Evolutionary conservation across 2,113 vertebrate genomes (phyloP).

Genomic region (Clinocottus analis): DNA sequence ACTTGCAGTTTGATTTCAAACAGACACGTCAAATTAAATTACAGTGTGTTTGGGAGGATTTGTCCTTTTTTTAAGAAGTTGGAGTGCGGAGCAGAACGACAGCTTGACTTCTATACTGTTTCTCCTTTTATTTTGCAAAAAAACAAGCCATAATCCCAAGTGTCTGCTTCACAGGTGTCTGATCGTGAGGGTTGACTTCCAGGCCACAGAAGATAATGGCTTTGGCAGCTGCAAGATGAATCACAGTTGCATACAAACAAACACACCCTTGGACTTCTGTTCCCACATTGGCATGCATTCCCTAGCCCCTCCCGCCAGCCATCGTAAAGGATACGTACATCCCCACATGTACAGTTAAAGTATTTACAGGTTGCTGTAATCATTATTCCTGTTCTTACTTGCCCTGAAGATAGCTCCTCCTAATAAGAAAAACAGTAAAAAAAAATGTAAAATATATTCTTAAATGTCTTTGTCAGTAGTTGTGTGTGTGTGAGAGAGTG

Average conservation of each 20-base stretch:
- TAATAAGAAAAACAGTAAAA: background rate
- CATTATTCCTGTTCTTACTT: background rate
- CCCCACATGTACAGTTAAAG: background rate
- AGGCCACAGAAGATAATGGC: constrained; percentile 24
- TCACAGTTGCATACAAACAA: background rate
- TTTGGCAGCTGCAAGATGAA: constrained; percentile 34
- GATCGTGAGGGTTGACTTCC: too few species aligned
- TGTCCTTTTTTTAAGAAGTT: constrained; percentile 50
- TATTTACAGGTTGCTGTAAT: background rate
- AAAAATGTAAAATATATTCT: background rate
- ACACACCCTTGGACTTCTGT: background rate
- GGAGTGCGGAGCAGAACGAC: constrained; percentile 37
- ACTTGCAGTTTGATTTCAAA: constrained; percentile 75
- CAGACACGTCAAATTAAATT: constrained; percentile 71
- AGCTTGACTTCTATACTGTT: constrained; percentile 15
- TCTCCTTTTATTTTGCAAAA: constrained; percentile 22
- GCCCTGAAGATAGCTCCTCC: background rate
- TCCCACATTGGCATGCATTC: background rate
- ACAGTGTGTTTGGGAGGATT: constrained; percentile 54
- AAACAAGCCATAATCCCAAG: constrained; percentile 29
- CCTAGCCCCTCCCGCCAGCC: background rate
- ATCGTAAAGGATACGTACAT: background rate
- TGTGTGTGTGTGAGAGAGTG: background rate
- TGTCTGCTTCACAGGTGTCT: constrained; percentile 54
- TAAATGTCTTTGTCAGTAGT: background rate